Evolutionary conservation across 2,888 invertebrate species (phyloP).

Genomic region (Mesochorus sp.): DNA sequence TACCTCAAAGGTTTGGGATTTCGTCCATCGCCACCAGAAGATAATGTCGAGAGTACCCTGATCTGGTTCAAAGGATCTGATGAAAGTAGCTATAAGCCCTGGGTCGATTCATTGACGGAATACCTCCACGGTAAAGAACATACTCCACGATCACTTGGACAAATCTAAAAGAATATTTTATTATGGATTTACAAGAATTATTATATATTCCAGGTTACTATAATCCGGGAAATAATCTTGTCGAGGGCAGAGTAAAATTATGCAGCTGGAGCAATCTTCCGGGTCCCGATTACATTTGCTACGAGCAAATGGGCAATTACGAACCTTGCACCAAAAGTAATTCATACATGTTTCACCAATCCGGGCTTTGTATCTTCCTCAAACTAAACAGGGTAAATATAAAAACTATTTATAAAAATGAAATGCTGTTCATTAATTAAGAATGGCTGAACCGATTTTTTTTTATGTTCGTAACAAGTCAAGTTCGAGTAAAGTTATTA

Average conservation of each 20-base stretch:
- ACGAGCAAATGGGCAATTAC: slow-evolving; percentile 92
- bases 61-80: slow-evolving; percentile 96
- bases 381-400: slow-evolving; percentile 93
- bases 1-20: slow-evolving; percentile 95
- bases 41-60: slow-evolving; percentile 95
- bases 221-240: too few species aligned
- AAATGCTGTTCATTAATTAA: slow-evolving; percentile 1
- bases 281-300: slow-evolving; percentile 91
- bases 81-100: slow-evolving; percentile 89
- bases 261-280: slow-evolving; percentile 89
- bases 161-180: too few species aligned
- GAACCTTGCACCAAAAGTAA: slow-evolving; percentile 92
- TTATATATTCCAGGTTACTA: too few species aligned
- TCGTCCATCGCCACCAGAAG: slow-evolving; percentile 93
- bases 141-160: too few species aligned
- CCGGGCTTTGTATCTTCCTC: slow-evolving; percentile 96
- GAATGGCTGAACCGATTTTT: neutral
- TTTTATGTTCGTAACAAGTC: neutral
- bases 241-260: too few species aligned
- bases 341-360: slow-evolving; percentile 94
- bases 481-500: too few species aligned
- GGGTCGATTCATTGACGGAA: slow-evolving; percentile 89
- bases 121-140: slow-evolving; percentile 92
- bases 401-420: too few species aligned
- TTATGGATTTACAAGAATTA: too few species aligned